Evolutionary conservation across 2,797 vertebrate genomes (phyloP).

Genomic region (Bradypus variegatus): DNA sequence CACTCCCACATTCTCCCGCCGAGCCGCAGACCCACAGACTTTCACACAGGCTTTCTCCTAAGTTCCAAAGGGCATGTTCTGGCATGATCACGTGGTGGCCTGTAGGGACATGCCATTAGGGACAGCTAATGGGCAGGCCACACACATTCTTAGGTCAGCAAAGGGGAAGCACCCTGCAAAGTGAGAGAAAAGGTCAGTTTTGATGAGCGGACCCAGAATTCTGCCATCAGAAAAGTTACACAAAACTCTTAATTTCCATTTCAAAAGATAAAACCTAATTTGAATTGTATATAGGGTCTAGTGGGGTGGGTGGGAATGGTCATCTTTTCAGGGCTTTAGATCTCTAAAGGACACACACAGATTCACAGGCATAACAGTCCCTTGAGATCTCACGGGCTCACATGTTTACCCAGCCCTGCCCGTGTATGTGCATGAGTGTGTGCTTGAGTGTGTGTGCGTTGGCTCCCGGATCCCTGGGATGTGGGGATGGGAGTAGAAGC

Average conservation of each 20-base stretch:
- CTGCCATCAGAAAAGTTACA: conserved; percentile 2
- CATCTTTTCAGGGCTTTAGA: not conserved
- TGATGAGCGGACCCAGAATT: not conserved
- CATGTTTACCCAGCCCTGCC: not conserved
- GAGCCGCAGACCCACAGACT: not conserved
- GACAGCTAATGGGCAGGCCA: not conserved
- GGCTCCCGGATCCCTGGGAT: conserved; percentile 14
- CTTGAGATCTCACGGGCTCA: not conserved
- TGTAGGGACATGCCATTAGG: not conserved
- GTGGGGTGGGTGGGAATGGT: not conserved
- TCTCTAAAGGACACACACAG: not conserved
- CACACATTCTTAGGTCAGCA: not conserved
- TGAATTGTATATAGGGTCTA: not conserved
- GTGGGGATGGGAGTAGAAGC: conserved; percentile 17
- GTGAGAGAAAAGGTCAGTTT: not conserved
- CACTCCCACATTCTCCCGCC: not conserved
- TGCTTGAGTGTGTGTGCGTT: not conserved
- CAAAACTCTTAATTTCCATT: conserved; percentile 17
- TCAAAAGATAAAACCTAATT: conserved; percentile 29
- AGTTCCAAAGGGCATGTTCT: not conserved
- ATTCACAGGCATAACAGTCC: not conserved
- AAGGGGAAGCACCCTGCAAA: not conserved
- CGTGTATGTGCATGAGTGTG: not conserved
- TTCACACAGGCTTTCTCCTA: conserved; percentile 25
- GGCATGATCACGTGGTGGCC: not conserved